These are phyloP conservation scores for Rhea americana DNA, from an alignment of 2,113 vertebrate genomes.

Conservation along the genomic window DNA sequence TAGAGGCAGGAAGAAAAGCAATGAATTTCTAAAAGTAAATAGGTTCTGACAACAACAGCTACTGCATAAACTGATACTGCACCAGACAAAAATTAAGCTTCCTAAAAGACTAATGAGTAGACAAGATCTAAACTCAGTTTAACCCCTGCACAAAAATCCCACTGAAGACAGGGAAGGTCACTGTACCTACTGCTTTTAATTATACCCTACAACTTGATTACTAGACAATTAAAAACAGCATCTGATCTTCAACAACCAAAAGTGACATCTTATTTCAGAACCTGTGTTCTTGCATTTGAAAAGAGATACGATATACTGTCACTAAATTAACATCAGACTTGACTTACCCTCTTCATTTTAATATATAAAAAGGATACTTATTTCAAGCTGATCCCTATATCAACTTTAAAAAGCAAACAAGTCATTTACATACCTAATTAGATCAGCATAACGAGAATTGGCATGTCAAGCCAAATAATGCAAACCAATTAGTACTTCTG, in stretches of 20 bases:
- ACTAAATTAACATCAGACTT: background rate
- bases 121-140: background rate
- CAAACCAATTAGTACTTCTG: background rate
- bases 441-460: background rate
- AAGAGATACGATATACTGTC: accelerated
- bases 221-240: background rate
- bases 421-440: background rate
- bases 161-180: background rate
- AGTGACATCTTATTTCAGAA: background rate
- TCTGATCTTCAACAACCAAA: background rate
- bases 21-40: slow-evolving; percentile 38
- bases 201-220: background rate
- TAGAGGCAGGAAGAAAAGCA: background rate
- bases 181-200: background rate
- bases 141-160: background rate
- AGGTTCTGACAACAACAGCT: background rate
- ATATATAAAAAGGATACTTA: background rate
- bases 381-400: background rate
- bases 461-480: background rate
- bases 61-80: background rate
- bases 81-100: background rate
- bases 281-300: background rate
- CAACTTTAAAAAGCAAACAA: background rate
- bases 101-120: background rate
- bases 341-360: background rate